Evolutionary conservation across 2,797 vertebrate species (phyloP).

Genomic region (Myotis myotis): DNA sequence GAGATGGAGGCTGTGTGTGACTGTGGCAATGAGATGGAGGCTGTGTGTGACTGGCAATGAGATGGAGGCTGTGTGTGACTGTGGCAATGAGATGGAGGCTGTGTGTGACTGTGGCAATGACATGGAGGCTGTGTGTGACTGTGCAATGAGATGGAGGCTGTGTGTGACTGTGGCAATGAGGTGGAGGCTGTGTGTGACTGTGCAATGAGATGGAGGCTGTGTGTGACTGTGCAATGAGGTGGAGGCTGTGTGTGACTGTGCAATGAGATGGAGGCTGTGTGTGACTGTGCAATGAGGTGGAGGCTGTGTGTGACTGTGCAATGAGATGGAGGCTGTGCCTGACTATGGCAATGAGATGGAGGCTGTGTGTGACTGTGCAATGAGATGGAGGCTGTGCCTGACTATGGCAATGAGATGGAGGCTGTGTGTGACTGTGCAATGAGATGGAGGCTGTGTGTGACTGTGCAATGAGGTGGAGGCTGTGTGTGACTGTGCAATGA

Average conservation of each 20-base stretch:
- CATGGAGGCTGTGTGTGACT: not conserved
- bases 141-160: not conserved
- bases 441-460: not conserved
- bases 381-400: too few relatives aligned
- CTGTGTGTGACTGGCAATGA: not conserved
- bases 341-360: not conserved
- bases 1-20: not conserved
- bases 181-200: not conserved
- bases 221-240: too few relatives aligned
- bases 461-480: not conserved
- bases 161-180: too few relatives aligned
- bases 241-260: too few relatives aligned
- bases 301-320: too few relatives aligned
- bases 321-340: not conserved
- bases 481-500: too few relatives aligned
- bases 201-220: not conserved
- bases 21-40: not conserved
- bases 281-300: too few relatives aligned
- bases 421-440: too few relatives aligned
- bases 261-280: not conserved
- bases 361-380: too few relatives aligned
- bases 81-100: not conserved
- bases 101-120: too few relatives aligned
- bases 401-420: not conserved
- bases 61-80: not conserved